phyloP scores from a whole-genome alignment of 1,140 invertebrate genomes.

The Calliphora vicina region DNA sequence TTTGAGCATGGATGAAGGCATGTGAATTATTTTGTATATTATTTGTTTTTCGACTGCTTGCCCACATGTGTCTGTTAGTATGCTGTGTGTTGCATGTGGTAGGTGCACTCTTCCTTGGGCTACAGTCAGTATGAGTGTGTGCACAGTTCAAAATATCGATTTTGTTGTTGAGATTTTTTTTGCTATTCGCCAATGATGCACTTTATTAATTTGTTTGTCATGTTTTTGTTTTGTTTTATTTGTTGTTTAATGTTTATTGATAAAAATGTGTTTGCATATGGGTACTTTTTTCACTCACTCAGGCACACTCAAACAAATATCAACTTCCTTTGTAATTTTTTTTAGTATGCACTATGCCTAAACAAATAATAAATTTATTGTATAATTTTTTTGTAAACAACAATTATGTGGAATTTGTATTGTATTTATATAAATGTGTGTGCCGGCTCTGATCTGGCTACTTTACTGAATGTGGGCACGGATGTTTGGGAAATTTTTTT shows the following conservation, averaged over 20 bases:
- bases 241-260: slow-evolving; percentile 8
- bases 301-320: not conserved
- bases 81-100: too few species aligned
- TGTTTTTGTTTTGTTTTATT: not conserved
- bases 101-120: too few species aligned
- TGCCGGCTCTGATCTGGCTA: too few species aligned
- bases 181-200: not conserved
- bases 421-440: too few species aligned
- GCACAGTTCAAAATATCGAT: not conserved
- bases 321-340: not conserved
- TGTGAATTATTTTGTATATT: too few species aligned
- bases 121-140: too few species aligned
- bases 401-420: too few species aligned
- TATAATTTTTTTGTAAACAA: too few species aligned
- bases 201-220: slow-evolving; percentile 33
- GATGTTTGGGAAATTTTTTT: not conserved
- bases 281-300: not conserved
- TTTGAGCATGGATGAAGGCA: too few species aligned
- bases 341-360: not conserved
- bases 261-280: slow-evolving; percentile 30
- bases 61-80: too few species aligned
- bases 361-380: not conserved
- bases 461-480: too few species aligned
- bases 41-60: too few species aligned
- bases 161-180: not conserved